Percentiles rank a stretch among this genome's conserved stretches.
Conservation (phyloP, 2,888 invertebrate genomes). For the Heliconius erato region DNA sequence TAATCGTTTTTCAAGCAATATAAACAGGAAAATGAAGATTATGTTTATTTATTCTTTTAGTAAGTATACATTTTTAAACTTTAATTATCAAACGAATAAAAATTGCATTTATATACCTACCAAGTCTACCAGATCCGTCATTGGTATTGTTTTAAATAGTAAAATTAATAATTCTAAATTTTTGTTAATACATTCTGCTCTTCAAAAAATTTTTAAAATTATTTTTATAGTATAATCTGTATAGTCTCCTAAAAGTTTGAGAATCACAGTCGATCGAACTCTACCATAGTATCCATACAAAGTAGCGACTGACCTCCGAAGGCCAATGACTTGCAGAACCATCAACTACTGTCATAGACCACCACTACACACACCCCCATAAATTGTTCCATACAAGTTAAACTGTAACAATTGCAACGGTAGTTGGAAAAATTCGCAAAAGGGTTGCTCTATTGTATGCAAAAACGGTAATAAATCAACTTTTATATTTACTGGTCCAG, state of each 20-base stretch:
- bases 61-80: background rate
- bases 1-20: background rate
- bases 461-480: constrained; percentile 56
- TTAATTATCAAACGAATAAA: background rate
- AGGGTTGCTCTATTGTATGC: constrained; percentile 58
- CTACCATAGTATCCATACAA: constrained; percentile 65
- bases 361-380: constrained; percentile 71
- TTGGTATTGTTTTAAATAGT: background rate
- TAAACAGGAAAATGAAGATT: background rate
- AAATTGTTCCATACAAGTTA: constrained; percentile 72
- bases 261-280: constrained; percentile 56
- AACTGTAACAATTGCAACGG: constrained; percentile 77
- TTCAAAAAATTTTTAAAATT: background rate
- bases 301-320: constrained; percentile 80
- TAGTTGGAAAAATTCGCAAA: constrained; percentile 74
- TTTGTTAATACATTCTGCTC: no score
- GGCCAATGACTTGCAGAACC: constrained; percentile 79
- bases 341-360: constrained; percentile 69
- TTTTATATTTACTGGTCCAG: constrained; percentile 40
- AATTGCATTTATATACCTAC: background rate
- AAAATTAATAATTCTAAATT: background rate
- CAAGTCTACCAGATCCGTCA: background rate
- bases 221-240: background rate
- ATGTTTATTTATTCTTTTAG: background rate
- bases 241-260: constrained; percentile 58